A percentile compares a stretch with the other conserved stretches of the same genome.
Conservation (phyloP, 2,797 vertebrate species). For the Falco berigora region DNA sequence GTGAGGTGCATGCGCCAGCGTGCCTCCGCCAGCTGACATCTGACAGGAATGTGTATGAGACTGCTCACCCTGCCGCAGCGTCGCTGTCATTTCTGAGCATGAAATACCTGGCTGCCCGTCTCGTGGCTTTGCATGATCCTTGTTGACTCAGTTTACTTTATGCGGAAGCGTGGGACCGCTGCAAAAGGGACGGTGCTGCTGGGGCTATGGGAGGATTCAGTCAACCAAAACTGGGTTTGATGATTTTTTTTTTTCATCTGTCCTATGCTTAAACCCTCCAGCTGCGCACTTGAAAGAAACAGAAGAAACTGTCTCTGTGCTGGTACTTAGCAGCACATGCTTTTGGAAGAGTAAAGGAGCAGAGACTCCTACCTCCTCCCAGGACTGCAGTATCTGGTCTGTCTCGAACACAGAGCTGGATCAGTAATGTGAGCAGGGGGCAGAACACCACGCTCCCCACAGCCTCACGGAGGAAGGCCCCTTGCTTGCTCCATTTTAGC, state of each 20-base stretch:
- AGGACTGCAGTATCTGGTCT: neutral
- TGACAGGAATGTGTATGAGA: neutral
- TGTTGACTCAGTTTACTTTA: neutral
- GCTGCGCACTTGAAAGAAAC: neutral
- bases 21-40: constrained; percentile 1
- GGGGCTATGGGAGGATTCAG: neutral
- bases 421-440: neutral
- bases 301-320: neutral
- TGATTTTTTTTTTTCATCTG: neutral
- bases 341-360: neutral
- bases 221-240: accelerated
- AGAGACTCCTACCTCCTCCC: neutral
- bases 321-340: neutral
- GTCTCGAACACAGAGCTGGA: neutral
- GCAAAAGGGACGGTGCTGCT: neutral
- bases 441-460: neutral
- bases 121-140: constrained; percentile 60
- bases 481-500: neutral
- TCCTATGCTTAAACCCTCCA: neutral
- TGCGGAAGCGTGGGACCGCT: neutral
- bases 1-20: constrained; percentile 7
- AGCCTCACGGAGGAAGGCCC: accelerated
- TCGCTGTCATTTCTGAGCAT: neutral
- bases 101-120: neutral
- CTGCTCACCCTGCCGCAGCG: neutral